These are phyloP conservation scores for Sylvicola cinctus DNA, from an alignment of 2,888 invertebrate genomes.

Conservation along the genomic window DNA sequence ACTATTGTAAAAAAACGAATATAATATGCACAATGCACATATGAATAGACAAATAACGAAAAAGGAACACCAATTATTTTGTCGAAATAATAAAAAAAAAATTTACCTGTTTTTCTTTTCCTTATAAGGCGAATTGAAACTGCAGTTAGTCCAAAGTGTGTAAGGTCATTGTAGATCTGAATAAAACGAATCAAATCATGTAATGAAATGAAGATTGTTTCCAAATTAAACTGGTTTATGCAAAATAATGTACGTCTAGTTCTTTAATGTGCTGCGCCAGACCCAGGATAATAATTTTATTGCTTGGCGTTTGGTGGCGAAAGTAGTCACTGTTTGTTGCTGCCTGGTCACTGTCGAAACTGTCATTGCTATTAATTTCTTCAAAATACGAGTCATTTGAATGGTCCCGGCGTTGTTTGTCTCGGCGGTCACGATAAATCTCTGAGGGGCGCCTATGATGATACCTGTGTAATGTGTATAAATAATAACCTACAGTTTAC, in stretches of 20 bases:
- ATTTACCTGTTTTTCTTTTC: slow-evolving; percentile 64
- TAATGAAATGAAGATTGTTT: slow-evolving; percentile 2
- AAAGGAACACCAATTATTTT: background rate
- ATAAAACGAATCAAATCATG: slow-evolving; percentile 12
- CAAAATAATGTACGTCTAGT: slow-evolving; percentile 43
- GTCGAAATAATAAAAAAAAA: too few species aligned
- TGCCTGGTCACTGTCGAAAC: slow-evolving; percentile 13
- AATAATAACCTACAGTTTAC: too few species aligned
- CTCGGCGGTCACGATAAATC: slow-evolving; percentile 5
- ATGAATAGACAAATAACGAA: background rate
- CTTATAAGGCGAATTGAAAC: slow-evolving; percentile 65
- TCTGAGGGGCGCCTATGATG: slow-evolving; percentile 12
- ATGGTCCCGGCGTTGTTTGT: slow-evolving; percentile 2
- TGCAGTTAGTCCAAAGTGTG: slow-evolving; percentile 50
- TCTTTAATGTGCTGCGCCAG: slow-evolving; percentile 54
- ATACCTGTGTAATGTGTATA: slow-evolving; percentile 6
- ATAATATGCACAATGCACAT: too few species aligned
- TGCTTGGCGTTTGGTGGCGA: slow-evolving; percentile 36
- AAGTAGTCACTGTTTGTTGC: slow-evolving; percentile 27
- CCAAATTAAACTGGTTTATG: slow-evolving; percentile 1
- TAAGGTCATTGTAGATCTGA: slow-evolving; percentile 58
- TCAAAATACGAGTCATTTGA: slow-evolving; percentile 1
- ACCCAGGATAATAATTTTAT: slow-evolving; percentile 56
- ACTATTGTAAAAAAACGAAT: too few species aligned
- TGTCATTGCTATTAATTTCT: slow-evolving; percentile 6